Base-by-base conservation (phyloP, 1,140 invertebrate genomes). In the Laupala kohalensis region DNA sequence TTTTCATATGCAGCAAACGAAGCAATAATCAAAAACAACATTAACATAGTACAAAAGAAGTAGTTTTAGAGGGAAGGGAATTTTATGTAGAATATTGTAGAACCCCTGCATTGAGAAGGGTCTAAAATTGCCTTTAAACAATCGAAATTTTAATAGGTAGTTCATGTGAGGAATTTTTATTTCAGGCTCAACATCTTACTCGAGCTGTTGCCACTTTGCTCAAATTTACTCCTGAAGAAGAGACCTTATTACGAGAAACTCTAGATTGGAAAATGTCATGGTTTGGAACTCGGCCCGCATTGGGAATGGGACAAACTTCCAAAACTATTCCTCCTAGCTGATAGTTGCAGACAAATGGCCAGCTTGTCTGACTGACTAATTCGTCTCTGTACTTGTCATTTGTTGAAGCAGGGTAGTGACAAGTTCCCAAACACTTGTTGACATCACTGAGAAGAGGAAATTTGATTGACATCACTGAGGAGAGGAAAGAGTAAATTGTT, bases 221-320 rank as follows among this genome's bases (percentile, higher is more conserved):
- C 25, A 88, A 93, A 73, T 90, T 96, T 74, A 90, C 89, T 0
- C 85, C 88, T 9, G 93, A 96, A 77, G 94, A 97, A 82, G 93
- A 96, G 79, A 88, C 89, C 77, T 78, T 95, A 0, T 82, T 96
- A n/a, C 86, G 90, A 71, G 92, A 95, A 76, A 94, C 93, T 0
- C 79, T 96, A 28, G 91, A 94, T 73, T 95, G 90, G 86, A 92
- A 93, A 79, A 90, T 90, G 86, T 94, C 92, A 5, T 93, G 92
- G 92, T 94, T 93, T 77, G 90, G 90, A 2, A 84, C 86, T 1
- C 83, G 83, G 72, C 88, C 89, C 19, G 82, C 85, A 73, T 78
- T 87, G 30, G 84, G 85, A 5, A 79, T 80, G 71, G 86, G 86
- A 37, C 86, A 87, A 76, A 83, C 80, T 64, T 82, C 84, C 53